Evolutionary conservation across 1,140 invertebrate genomes (phyloP).

Genomic region (Micrasema minimum): DNA sequence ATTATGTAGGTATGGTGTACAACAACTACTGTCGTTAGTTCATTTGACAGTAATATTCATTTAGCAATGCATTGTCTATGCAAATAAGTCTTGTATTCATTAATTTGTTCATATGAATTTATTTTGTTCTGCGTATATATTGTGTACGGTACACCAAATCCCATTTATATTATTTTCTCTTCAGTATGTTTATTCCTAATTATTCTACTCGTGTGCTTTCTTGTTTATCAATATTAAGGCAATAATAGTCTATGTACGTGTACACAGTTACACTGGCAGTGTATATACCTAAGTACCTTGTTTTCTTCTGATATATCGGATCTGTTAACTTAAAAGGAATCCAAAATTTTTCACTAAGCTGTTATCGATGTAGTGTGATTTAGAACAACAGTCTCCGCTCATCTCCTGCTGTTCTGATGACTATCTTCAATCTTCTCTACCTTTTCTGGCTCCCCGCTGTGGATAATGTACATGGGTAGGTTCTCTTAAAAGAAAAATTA

Average conservation of each 20-base stretch:
- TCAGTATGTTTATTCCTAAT: no score
- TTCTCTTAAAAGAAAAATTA: constrained; percentile 16
- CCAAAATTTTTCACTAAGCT: not conserved
- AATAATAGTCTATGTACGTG: no score
- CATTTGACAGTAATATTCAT: no score
- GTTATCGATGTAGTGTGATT: constrained; percentile 19
- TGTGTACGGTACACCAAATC: no score
- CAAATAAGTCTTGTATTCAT: not conserved
- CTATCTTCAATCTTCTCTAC: constrained; percentile 20
- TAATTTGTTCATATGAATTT: not conserved
- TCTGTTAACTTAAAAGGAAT: not conserved
- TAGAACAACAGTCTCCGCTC: constrained; percentile 7
- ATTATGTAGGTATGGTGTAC: no score
- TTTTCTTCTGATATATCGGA: constrained; percentile 6
- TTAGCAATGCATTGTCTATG: not conserved
- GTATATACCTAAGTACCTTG: no score
- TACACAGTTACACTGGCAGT: no score
- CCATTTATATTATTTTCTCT: no score
- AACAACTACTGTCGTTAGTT: no score
- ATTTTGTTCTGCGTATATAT: not conserved
- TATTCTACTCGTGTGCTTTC: no score
- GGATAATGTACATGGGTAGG: not conserved
- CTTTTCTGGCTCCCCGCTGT: constrained; percentile 8
- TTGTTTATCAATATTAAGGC: no score
- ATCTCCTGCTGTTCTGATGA: constrained; percentile 16